Evolutionary conservation across 2,888 invertebrate genomes (phyloP).

Genomic region (Conistra vaccinii): DNA sequence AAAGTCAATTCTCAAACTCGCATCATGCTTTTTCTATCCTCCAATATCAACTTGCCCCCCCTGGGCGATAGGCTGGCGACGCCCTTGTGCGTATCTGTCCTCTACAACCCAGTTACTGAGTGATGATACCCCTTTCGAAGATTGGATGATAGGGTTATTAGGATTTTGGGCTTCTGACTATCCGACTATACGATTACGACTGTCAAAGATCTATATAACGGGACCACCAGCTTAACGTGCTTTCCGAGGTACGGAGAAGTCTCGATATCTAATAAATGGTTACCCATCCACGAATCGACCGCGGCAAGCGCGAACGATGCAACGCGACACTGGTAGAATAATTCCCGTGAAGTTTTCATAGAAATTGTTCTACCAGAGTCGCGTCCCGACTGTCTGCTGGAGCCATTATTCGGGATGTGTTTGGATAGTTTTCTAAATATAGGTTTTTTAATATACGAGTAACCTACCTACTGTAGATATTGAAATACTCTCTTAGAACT

Average conservation of each 20-base stretch:
- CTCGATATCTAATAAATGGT: background rate
- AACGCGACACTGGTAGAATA: background rate
- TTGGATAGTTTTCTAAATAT: constrained; percentile 35
- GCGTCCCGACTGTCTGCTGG: background rate
- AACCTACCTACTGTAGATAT: background rate
- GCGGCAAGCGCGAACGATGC: background rate
- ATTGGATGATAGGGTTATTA: too few relatives aligned
- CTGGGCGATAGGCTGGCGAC: too few relatives aligned
- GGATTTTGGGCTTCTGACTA: too few relatives aligned
- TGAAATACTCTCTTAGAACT: constrained; percentile 21
- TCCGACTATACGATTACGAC: too few relatives aligned
- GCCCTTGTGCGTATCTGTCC: too few relatives aligned
- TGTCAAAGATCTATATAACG: background rate
- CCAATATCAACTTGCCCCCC: too few relatives aligned
- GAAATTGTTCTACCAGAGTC: background rate
- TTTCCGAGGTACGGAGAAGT: background rate
- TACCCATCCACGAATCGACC: background rate
- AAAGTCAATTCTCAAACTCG: too few relatives aligned
- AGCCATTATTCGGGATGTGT: background rate
- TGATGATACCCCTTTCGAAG: background rate
- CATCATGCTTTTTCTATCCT: too few relatives aligned
- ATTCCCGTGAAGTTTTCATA: background rate
- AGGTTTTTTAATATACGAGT: too few relatives aligned
- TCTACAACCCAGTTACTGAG: background rate
- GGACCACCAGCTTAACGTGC: too few relatives aligned